Conservation (phyloP, 2,888 invertebrate species). For the Drosophila mettleri region DNA sequence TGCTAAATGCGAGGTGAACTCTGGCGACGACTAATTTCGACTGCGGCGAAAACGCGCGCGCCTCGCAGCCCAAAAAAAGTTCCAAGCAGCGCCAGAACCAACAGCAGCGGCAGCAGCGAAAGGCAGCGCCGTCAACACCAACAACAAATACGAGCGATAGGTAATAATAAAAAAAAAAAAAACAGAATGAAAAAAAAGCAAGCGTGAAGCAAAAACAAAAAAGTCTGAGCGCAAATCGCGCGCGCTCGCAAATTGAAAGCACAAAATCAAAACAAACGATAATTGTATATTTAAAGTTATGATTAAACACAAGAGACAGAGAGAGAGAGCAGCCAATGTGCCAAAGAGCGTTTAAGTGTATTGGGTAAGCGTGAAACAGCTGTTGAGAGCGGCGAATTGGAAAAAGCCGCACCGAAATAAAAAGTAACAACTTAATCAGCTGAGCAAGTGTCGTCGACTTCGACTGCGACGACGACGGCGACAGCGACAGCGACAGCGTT, state of each 20-base stretch:
- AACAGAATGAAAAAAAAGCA: constrained; percentile 35
- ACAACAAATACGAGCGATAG: constrained; percentile 47
- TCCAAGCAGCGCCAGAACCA: constrained; percentile 37
- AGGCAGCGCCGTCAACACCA: constrained; percentile 28
- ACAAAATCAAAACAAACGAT: constrained; percentile 76
- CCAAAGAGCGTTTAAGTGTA: constrained; percentile 15
- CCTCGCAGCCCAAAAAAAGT: constrained; percentile 56
- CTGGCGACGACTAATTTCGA: constrained; percentile 74
- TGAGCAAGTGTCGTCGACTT: constrained; percentile 40
- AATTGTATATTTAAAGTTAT: constrained; percentile 80
- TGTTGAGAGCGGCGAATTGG: constrained; percentile 72
- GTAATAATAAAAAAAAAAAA: constrained; percentile 37
- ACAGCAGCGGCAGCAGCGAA: constrained; percentile 25
- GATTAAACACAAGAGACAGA: constrained; percentile 58
- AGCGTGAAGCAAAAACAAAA: constrained; percentile 42
- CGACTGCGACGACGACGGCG: constrained; percentile 5
- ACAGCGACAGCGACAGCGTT: background rate
- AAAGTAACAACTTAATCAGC: constrained; percentile 61
- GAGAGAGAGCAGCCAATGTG: constrained; percentile 22
- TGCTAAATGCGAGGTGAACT: constrained; percentile 69
- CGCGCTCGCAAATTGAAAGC: constrained; percentile 73
- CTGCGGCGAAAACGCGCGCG: constrained; percentile 74
- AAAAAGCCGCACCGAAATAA: constrained; percentile 50
- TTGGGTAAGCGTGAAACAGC: constrained; percentile 54
- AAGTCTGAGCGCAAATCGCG: constrained; percentile 57